Base-by-base conservation (phyloP, 2,113 vertebrate species). In the Sterrhoptilus dennistouni region DNA sequence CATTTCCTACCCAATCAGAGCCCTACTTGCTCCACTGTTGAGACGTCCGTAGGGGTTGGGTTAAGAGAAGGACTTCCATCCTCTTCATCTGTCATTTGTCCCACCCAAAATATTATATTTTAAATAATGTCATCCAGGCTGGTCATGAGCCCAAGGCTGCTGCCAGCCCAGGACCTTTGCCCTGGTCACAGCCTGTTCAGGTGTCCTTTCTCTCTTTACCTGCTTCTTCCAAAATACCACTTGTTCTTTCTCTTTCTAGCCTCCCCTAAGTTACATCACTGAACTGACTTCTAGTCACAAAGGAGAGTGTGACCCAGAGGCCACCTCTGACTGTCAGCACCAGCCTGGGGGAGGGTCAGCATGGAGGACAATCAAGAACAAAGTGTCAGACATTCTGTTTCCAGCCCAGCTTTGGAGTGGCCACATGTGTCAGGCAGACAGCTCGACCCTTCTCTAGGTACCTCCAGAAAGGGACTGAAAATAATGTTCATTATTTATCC, bases 391-490 rank as follows among this genome's bases (percentile, higher is more conserved):
- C 29, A 14, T 3, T 2, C 11, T 75, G 12, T 47, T 85, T 50
- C 25, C 47, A 88, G 35, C 45, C 24, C n/a, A 65, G 17, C 21
- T 82, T 49, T 66, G 45, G 52, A n/a, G 18, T 25, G 60, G 6
- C 47, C 57, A 47, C 2, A 0, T 13, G 10, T 84, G 17, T n/a
- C 45, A 65, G 27, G 44, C 47, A 91, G 52, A 8, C 56, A 71
- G 5, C 23, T 40, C 0, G 0, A 45, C 11, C 18, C 15, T 69
- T 70, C 28, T 45, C 29, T 23, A 29, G 23, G 8, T 44, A 19
- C 12, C 12, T 47, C 33, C 77, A 77, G 20, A 35, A 87, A 12
- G 12, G 3, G 18, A 33, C 17, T 29, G 45, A 72, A 89, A 64
- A 29, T 23, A 14, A 14, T 10, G 23, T 8, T 29, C 40, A 35